Conservation (phyloP, 2,797 vertebrate species). For the Etheostoma perlongum region DNA sequence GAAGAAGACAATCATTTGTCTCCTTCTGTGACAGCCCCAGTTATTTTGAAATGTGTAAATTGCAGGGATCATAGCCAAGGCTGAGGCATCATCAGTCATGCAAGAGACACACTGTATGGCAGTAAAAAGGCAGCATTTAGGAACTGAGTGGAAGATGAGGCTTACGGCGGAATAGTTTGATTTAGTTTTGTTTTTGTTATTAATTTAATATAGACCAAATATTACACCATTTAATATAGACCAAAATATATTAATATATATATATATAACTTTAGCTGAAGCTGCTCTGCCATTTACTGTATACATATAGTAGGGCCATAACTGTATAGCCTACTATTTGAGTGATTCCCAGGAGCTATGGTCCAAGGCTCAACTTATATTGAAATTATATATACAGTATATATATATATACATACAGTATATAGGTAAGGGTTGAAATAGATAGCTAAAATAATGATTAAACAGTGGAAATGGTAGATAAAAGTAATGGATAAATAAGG, state of each 20-base stretch:
- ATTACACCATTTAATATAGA: neutral
- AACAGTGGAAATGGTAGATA: too few species aligned
- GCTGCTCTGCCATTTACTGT: neutral
- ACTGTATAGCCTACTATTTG: neutral
- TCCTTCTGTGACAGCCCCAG: constrained; percentile 25
- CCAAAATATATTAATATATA: neutral
- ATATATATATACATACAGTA: too few species aligned
- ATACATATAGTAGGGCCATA: too few species aligned
- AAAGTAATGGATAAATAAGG: too few species aligned
- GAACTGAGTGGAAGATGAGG: constrained; percentile 4
- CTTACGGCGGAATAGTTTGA: neutral
- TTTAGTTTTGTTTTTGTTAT: constrained; percentile 1
- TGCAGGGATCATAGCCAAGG: constrained; percentile 39
- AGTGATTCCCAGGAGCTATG: neutral
- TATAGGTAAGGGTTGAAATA: neutral
- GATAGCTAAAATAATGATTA: too few species aligned
- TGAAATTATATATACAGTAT: too few species aligned
- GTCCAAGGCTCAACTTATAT: too few species aligned
- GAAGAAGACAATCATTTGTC: constrained; percentile 42
- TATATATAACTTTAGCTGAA: neutral
- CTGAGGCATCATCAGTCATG: constrained; percentile 37
- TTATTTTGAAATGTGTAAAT: constrained; percentile 60
- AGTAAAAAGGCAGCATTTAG: constrained; percentile 12
- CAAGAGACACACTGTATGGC: constrained; percentile 17
- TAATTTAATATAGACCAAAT: too few species aligned